Evolutionary conservation across 1,140 invertebrate genomes (phyloP).

Genomic region (Drosophila lini): DNA sequence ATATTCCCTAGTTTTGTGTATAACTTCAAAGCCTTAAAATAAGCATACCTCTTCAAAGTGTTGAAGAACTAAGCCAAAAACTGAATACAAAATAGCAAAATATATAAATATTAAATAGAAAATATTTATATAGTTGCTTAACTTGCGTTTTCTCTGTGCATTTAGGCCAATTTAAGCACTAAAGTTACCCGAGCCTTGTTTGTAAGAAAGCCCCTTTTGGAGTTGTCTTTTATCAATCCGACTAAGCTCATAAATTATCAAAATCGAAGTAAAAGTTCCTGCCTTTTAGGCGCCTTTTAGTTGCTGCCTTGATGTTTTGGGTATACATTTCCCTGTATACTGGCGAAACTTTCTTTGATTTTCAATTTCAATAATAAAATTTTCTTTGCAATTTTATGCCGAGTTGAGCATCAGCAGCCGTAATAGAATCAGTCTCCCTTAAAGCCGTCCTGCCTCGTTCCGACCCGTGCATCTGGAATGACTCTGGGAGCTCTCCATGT

Average conservation of each 20-base stretch:
- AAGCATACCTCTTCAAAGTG: background rate
- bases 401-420: constrained; percentile 56
- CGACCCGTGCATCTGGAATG: constrained; percentile 31
- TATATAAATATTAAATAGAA: background rate
- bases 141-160: background rate
- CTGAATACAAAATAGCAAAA: background rate
- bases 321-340: constrained; percentile 13
- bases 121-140: background rate
- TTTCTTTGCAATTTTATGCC: constrained; percentile 77
- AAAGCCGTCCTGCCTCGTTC: background rate
- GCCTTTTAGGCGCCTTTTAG: constrained; percentile 26
- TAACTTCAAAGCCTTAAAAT: background rate
- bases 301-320: constrained; percentile 15
- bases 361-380: constrained; percentile 81
- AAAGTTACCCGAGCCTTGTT: constrained; percentile 2
- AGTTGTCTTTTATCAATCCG: constrained; percentile 29
- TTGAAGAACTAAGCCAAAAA: background rate
- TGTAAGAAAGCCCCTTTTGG: background rate
- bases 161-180: background rate
- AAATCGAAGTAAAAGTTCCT: constrained; percentile 32
- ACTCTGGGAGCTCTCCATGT: constrained; percentile 39
- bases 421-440: constrained; percentile 38
- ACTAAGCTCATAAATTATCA: constrained; percentile 33
- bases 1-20: no score
- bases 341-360: constrained; percentile 60